These are phyloP conservation scores for Aldabrachelys gigantea DNA, from an alignment of 2,113 vertebrate species.

Conservation along the genomic window DNA sequence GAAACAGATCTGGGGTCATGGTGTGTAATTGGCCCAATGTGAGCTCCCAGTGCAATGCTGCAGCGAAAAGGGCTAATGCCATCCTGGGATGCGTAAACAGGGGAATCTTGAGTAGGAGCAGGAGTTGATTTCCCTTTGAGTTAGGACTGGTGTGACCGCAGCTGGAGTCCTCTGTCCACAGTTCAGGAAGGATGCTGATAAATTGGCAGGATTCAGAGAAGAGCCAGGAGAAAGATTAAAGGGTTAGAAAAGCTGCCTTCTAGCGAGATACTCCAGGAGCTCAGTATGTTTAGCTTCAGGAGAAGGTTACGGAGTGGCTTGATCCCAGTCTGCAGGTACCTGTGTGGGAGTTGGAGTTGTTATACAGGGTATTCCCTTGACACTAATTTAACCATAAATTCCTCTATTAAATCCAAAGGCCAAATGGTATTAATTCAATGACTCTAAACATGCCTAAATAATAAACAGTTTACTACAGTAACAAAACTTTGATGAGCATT, in stretches of 20 bases:
- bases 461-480: background rate
- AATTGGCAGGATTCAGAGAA: background rate
- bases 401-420: background rate
- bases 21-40: background rate
- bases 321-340: too few species aligned
- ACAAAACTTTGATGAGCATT: background rate
- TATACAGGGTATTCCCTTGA: background rate
- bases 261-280: too few species aligned
- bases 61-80: too few species aligned
- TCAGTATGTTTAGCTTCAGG: too few species aligned
- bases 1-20: background rate
- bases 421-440: background rate
- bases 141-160: background rate
- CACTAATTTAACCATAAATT: background rate
- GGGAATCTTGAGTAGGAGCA: background rate
- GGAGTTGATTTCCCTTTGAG: background rate
- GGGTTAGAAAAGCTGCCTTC: too few species aligned
- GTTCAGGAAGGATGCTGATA: background rate
- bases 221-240: background rate
- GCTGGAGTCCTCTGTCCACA: background rate
- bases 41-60: too few species aligned
- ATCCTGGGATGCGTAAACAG: too few species aligned
- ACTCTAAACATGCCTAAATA: background rate
- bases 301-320: too few species aligned
- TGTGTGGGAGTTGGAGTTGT: background rate